phyloP scores from a whole-genome alignment of 2,888 invertebrate genomes.

The Cheilosia vulpina region DNA sequence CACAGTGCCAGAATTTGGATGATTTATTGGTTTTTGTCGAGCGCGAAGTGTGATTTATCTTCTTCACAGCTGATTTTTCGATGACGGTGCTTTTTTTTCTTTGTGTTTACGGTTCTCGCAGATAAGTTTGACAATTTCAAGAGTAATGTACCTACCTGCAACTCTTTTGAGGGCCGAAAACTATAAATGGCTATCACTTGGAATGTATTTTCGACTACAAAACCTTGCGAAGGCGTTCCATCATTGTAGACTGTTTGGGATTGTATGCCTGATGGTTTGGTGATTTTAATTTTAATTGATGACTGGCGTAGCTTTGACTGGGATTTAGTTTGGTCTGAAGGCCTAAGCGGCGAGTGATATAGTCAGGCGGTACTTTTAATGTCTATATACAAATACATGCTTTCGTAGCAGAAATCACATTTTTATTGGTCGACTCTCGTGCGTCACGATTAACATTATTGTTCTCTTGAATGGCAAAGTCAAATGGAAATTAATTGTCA shows the following conservation, averaged over 20 bases:
- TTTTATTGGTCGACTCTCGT: background rate
- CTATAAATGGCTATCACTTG: background rate
- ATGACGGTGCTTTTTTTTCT: conserved; percentile 1
- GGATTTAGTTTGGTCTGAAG: conserved; percentile 4
- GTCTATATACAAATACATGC: background rate
- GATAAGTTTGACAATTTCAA: conserved; percentile 30
- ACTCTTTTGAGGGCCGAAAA: conserved; percentile 7
- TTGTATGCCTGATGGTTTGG: conserved; percentile 23
- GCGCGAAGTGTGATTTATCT: conserved; percentile 61
- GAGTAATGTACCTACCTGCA: conserved; percentile 10
- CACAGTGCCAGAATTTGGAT: conserved; percentile 55
- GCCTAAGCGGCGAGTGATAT: background rate
- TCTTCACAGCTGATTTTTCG: conserved; percentile 35
- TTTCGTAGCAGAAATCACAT: background rate
- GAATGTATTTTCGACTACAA: background rate
- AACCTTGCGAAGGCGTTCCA: conserved; percentile 24
- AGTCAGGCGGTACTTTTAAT: conserved; percentile 4
- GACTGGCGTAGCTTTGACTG: background rate
- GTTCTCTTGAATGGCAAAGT: too few species aligned
- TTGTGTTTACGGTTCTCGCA: background rate
- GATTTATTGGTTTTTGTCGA: conserved; percentile 59
- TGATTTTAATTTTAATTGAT: conserved; percentile 41
- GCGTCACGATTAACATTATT: background rate
- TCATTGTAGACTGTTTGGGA: conserved; percentile 33
- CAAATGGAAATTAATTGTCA: too few species aligned